Conservation (phyloP, 1,140 invertebrate species). For the Mizuhopecten yessoensis region DNA sequence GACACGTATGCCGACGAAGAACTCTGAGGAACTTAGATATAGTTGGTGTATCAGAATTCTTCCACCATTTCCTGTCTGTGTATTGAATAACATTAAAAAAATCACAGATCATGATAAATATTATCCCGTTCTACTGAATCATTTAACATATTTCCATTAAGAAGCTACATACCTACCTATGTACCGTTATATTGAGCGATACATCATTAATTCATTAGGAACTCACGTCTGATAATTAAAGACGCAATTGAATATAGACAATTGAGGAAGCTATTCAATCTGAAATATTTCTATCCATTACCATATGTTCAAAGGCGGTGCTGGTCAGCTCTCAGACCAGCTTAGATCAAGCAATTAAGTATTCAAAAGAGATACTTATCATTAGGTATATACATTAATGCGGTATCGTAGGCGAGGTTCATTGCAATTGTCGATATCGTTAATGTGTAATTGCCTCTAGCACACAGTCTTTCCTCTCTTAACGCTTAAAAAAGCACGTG, state of each 20-base stretch:
- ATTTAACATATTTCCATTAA: not conserved
- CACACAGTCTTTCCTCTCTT: not conserved
- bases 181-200: not conserved
- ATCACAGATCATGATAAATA: slow-evolving; percentile 35
- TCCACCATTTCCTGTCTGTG: slow-evolving; percentile 1
- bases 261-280: not conserved
- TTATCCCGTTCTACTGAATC: not conserved
- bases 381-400: not conserved
- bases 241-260: not conserved
- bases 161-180: not conserved
- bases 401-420: not conserved
- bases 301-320: not conserved
- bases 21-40: slow-evolving; percentile 23
- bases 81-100: slow-evolving; percentile 9
- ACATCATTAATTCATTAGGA: not conserved
- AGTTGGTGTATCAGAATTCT: not conserved
- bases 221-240: not conserved
- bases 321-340: slow-evolving; percentile 30
- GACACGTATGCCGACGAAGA: not conserved
- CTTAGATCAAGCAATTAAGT: not conserved
- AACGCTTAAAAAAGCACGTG: slow-evolving; percentile 38
- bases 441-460: slow-evolving; percentile 33
- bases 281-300: not conserved
- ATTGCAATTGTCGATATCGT: slow-evolving; percentile 27
- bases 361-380: slow-evolving; percentile 6